A percentile compares a stretch with the other conserved stretches of the same genome.
phyloP scores from a whole-genome alignment of 2,113 vertebrate species.

The Nothoprocta perdicaria region DNA sequence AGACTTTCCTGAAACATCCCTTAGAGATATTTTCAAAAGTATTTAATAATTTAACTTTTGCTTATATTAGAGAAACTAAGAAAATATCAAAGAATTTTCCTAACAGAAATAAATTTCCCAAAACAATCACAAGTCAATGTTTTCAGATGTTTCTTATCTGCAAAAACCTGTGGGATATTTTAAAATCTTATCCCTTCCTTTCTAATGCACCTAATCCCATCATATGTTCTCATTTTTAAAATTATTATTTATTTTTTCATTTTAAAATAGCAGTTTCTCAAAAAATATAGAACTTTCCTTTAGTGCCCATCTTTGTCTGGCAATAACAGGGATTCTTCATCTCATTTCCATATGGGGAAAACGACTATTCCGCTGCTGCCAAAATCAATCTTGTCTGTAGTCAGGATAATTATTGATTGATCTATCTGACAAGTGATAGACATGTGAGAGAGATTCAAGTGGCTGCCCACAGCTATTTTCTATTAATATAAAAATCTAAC shows the following conservation, averaged over 20 bases:
- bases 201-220: neutral
- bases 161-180: neutral
- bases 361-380: slow-evolving; percentile 3
- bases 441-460: slow-evolving; percentile 11
- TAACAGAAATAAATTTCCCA: neutral
- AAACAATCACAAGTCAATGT: neutral
- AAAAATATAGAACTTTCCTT: neutral
- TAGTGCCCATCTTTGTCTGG: neutral
- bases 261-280: neutral
- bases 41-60: slow-evolving; percentile 17
- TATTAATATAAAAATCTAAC: slow-evolving; percentile 22
- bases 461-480: slow-evolving; percentile 28
- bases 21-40: slow-evolving; percentile 16
- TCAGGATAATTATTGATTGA: slow-evolving; percentile 13
- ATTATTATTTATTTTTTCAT: neutral
- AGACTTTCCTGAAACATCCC: slow-evolving; percentile 13
- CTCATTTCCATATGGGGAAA: slow-evolving; percentile 4
- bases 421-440: neutral
- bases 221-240: neutral
- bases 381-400: slow-evolving; percentile 41
- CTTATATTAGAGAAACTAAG: slow-evolving; percentile 28
- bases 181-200: neutral
- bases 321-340: neutral
- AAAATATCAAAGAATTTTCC: slow-evolving; percentile 17
- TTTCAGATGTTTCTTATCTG: neutral